A percentile compares a stretch with the other conserved stretches of the same genome.
Evolutionary conservation across 2,888 invertebrate genomes (phyloP).

Genomic region (Parnassius mnemosyne): DNA sequence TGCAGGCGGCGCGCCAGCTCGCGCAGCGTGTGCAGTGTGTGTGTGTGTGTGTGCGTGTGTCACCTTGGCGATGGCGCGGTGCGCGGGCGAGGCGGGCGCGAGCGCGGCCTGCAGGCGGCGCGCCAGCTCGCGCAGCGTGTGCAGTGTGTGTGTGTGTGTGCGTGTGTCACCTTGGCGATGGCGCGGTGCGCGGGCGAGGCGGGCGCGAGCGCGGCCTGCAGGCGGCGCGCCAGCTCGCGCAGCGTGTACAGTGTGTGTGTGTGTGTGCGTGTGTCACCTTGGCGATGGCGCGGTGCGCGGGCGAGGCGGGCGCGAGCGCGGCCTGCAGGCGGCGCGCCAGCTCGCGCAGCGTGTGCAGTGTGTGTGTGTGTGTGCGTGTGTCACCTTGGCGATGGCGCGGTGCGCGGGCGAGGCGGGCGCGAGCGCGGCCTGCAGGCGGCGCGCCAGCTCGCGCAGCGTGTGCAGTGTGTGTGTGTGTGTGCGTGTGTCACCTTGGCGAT

Average conservation of each 20-base stretch:
- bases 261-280: constrained; percentile 58
- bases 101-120: constrained; percentile 84
- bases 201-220: constrained; percentile 84
- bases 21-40: no score
- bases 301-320: constrained; percentile 84
- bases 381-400: constrained; percentile 82
- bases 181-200: constrained; percentile 83
- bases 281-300: constrained; percentile 83
- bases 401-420: constrained; percentile 85
- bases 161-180: constrained; percentile 78
- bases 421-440: constrained; percentile 84
- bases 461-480: no score
- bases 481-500: constrained; percentile 78
- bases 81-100: constrained; percentile 84
- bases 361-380: no score
- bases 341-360: constrained; percentile 83
- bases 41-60: no score
- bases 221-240: constrained; percentile 83
- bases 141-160: no score
- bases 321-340: constrained; percentile 84
- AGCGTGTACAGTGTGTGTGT: constrained; percentile 65
- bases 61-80: constrained; percentile 83
- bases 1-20: constrained; percentile 85
- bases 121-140: constrained; percentile 83
- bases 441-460: constrained; percentile 83